Base-by-base conservation (phyloP, 2,888 invertebrate genomes). In the Lasioglossum calceatum region DNA sequence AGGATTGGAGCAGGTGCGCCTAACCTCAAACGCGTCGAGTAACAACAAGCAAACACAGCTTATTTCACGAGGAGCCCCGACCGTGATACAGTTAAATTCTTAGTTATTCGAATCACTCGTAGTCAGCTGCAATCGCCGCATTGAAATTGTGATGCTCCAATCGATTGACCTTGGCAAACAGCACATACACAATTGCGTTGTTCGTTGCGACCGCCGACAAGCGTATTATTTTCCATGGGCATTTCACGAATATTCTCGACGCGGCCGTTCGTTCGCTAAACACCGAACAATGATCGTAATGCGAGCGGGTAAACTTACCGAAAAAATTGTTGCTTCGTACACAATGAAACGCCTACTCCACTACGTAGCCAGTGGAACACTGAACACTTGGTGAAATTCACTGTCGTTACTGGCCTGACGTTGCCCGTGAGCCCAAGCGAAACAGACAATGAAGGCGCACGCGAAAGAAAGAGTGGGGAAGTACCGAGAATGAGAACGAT, bases 341-440 rank as follows among this genome's bases (percentile, higher is more conserved):
- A 64, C 1, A n/a, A 44, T 16, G 19, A 47, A 71, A 75, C 75
- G 72, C 44, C 88, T 44, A 78, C 75, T 87, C 82, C 85, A 87
- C 91, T 86, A 84, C 89, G 90, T 90, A 89, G 92, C 90, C 91
- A 88, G 90, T 89, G 91, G 88, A 90, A 90, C 90, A 94, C 93
- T 93, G 91, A 91, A 85, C 81, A 81, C 76, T 81, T 61, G 12
- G 50, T 74, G 67, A 81, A 87, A 82, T 81, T 72, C 70, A 44
- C 73, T 78, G 77, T 44, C 72, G 82, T 81, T 81, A 75, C 84
- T 64, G 39, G 75, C 79, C 79, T 84, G 87, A 89, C 82, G 83
- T 77, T 58, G 39, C 74, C 58, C 27, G 73, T 16, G 27, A 50
- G 39, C 42, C 47, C 16, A n/a, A 85, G 54, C 64, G 77, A 71